Base-by-base conservation (phyloP, 2,113 vertebrate genomes). In the Lophochroa leadbeateri region DNA sequence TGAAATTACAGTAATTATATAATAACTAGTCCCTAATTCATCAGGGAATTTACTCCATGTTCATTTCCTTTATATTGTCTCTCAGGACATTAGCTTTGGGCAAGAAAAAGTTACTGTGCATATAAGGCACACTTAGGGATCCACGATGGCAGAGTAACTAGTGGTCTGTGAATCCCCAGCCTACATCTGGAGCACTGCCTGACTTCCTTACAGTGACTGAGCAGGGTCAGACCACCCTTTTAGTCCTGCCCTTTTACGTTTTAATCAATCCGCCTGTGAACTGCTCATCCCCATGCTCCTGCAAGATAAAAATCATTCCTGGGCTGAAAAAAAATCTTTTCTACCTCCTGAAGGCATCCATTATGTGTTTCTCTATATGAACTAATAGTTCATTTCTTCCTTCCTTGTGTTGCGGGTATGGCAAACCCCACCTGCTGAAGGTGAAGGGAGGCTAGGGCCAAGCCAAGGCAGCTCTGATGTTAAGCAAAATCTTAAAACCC, bases 191-290 rank as follows among this genome's bases (percentile, higher is more conserved):
- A 60, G 11, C 28, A 5, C 16, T n/a, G 31, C 35, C 52, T 11
- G 71, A 8, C 11, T 64, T 25, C 39, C n/a, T 58, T 61, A 15
- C 0, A 1, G 13, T 6, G 6, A 21, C 2, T 2, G 29, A 71
- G 71, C 27, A 53, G 50, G 52, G 43, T 13, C 67, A 43, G 27
- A 44, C 41, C 17, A 35, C 28, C 24, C 21, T 79, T 63, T 63
- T 24, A 64, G 19, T 71, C 21, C 33, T 82, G 52, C 25, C 57
- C 25, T 53, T 86, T 14, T 55, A 37, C 0, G 0, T 60, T 79
- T 76, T 46, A 60, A 49, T 44, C 28, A 29, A 24, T 9, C 47
- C 6, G 4, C 52, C 16, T 37, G 15, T 71, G 23, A 60, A 21
- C 24, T 39, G 57, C 44, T 69, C n/a, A 57, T 53, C 29, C 71